Evolutionary conservation across 2,113 vertebrate genomes (phyloP).

Genomic region (Rhinolophus ferrumequinum): DNA sequence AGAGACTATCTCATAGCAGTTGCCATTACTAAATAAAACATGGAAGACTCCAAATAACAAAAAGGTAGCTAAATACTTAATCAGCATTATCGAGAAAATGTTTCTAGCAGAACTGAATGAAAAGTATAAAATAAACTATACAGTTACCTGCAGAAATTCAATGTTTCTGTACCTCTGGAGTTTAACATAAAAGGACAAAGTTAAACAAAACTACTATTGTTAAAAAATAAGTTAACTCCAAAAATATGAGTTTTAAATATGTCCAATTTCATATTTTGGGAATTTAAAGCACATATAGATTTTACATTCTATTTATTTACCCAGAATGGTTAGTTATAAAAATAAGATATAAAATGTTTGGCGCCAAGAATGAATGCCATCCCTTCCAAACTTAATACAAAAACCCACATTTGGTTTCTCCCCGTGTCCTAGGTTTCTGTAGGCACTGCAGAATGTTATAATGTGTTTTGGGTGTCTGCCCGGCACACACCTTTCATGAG

Average conservation of each 20-base stretch:
- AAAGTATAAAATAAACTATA: constrained; percentile 18
- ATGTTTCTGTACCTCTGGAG: constrained; percentile 34
- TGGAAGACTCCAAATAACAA: background rate
- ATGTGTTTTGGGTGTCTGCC: constrained; percentile 91
- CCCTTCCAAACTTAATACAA: background rate
- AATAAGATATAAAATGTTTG: constrained; percentile 25
- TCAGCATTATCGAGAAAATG: background rate
- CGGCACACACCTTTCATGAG: constrained; percentile 90
- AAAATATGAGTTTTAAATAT: background rate
- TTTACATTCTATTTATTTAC: constrained; percentile 38
- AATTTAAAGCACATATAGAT: background rate
- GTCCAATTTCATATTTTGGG: background rate
- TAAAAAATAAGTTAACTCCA: background rate
- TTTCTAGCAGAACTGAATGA: background rate
- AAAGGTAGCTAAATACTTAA: background rate
- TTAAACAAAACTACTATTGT: background rate
- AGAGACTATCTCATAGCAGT: background rate
- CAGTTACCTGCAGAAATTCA: constrained; percentile 17
- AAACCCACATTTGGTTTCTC: background rate
- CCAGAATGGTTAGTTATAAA: background rate
- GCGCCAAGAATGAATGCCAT: background rate
- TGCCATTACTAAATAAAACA: constrained; percentile 1
- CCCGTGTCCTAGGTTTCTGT: constrained; percentile 35
- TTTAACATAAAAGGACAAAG: constrained; percentile 9
- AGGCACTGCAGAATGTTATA: constrained; percentile 89